These are phyloP conservation scores for Menura novaehollandiae DNA, from an alignment of 2,113 vertebrate species.

Conservation along the genomic window DNA sequence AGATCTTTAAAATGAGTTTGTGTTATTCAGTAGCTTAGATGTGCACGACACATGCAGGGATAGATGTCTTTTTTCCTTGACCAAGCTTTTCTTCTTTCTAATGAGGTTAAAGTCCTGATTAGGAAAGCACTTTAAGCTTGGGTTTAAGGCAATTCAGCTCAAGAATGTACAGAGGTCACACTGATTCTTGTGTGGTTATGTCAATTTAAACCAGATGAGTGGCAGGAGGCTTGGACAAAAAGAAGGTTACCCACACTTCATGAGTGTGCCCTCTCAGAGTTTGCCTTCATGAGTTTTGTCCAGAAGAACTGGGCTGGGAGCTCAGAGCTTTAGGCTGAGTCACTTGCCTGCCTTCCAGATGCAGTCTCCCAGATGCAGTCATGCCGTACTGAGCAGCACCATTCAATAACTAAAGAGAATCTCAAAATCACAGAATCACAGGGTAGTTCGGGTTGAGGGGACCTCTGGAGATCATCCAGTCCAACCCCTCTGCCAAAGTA, in stretches of 20 bases:
- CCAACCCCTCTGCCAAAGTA: not conserved
- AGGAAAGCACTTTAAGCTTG: not conserved
- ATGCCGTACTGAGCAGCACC: rapidly evolving
- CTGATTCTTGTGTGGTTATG: not conserved
- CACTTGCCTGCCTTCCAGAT: not conserved
- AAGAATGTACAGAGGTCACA: not conserved
- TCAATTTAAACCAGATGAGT: not conserved
- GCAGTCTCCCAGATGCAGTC: rapidly evolving
- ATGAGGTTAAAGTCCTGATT: conserved; percentile 4
- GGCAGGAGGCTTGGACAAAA: not conserved
- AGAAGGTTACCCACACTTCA: not conserved
- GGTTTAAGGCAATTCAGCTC: not conserved
- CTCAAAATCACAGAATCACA: not conserved
- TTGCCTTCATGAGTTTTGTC: not conserved
- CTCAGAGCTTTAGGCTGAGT: not conserved
- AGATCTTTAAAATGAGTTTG: not conserved
- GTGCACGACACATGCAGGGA: not conserved
- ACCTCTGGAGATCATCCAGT: not conserved
- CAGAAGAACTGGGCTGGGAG: not conserved
- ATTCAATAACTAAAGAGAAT: not conserved
- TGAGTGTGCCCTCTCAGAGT: not conserved
- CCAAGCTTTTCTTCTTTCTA: not conserved
- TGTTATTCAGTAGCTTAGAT: not conserved
- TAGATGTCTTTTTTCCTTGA: not conserved
- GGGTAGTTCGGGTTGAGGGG: not conserved